Conservation (phyloP, 2,888 invertebrate species). For the Chydorus sphaericus region DNA sequence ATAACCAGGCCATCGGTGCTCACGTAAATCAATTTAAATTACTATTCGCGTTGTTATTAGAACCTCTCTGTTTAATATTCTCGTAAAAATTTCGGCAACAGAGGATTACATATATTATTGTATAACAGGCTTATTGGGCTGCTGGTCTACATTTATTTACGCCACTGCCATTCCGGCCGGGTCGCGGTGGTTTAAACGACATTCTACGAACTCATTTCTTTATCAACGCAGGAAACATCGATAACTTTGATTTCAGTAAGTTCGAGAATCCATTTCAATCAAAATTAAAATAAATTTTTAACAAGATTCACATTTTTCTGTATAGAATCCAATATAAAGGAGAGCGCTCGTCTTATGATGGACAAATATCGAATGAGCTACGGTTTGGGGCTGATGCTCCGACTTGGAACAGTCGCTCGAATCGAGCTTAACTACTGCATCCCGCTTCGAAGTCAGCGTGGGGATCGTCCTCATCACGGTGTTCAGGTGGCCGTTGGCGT, state of each 20-base stretch:
- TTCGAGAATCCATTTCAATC: conserved; percentile 18
- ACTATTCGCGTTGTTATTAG: not conserved
- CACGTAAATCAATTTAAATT: conserved; percentile 32
- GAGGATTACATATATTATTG: conserved; percentile 25
- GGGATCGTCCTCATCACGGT: conserved; percentile 50
- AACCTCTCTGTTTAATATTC: not conserved
- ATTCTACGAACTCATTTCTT: conserved; percentile 80
- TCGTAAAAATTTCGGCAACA: not conserved
- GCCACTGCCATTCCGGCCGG: conserved; percentile 74
- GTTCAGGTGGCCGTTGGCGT: conserved; percentile 74
- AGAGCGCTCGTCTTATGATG: conserved; percentile 25
- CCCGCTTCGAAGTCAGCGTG: conserved; percentile 49
- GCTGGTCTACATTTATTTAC: conserved; percentile 72
- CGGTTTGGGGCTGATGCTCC: conserved; percentile 71
- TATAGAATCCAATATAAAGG: conserved; percentile 23
- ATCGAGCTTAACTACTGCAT: conserved; percentile 89
- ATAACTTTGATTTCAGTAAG: conserved; percentile 37
- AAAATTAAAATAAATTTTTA: not conserved
- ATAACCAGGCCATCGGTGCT: conserved; percentile 59
- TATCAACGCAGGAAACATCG: conserved; percentile 72
- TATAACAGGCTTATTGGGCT: conserved; percentile 56
- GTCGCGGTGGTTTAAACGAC: conserved; percentile 62
- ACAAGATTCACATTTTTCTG: not conserved
- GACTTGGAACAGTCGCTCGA: conserved; percentile 69
- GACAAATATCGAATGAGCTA: conserved; percentile 44